These are phyloP conservation scores for Lagopus muta DNA, from an alignment of 2,113 vertebrate species.

Conservation along the genomic window DNA sequence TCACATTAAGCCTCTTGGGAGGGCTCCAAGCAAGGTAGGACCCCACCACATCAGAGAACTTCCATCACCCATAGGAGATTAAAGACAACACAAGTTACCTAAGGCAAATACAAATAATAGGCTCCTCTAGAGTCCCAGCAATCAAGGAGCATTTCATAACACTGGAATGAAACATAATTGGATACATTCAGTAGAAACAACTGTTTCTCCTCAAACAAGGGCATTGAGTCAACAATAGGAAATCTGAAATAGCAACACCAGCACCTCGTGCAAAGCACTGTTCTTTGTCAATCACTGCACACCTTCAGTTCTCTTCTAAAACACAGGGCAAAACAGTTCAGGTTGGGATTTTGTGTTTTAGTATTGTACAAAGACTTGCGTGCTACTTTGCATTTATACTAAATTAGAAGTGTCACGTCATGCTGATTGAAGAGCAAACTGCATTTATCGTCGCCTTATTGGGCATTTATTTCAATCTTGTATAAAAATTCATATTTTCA, in stretches of 20 bases:
- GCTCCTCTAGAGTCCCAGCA: not conserved
- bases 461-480: not conserved
- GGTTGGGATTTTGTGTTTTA: not conserved
- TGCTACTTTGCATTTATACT: not conserved
- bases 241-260: not conserved
- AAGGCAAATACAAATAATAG: not conserved
- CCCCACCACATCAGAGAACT: accelerated
- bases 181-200: not conserved
- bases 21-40: not conserved
- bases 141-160: not conserved
- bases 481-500: not conserved
- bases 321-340: not conserved
- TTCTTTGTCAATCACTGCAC: not conserved
- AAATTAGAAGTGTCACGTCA: not conserved
- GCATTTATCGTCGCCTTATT: not conserved
- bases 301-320: not conserved
- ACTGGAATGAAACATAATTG: not conserved
- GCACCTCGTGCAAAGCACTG: not conserved
- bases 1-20: conserved; percentile 26
- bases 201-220: not conserved
- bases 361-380: not conserved
- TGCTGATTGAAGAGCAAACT: not conserved
- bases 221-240: not conserved
- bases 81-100: not conserved
- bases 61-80: not conserved